phyloP scores from a whole-genome alignment of 37 sponge, comb jelly and placozoan genomes.

The Dysidea cf. avara region DNA sequence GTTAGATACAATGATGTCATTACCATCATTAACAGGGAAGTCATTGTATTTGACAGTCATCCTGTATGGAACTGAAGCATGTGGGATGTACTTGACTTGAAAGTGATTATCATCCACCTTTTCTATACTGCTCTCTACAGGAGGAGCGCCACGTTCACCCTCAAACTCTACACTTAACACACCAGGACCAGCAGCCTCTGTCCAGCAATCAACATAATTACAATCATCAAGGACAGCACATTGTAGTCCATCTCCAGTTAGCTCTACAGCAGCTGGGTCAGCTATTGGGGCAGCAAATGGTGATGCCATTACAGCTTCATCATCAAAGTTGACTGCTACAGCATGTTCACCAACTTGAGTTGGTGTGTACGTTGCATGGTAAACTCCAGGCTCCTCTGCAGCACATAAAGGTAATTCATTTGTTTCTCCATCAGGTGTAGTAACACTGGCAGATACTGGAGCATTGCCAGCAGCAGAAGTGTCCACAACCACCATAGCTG shows the following conservation, averaged over 20 bases:
- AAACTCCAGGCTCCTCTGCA: constrained; percentile 18
- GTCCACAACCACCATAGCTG: constrained; percentile 77
- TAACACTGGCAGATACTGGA: constrained; percentile 64
- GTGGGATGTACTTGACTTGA: constrained; percentile 60
- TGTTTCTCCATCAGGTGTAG: constrained; percentile 51
- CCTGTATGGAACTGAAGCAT: constrained; percentile 40
- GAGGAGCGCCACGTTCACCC: constrained; percentile 7
- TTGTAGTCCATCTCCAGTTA: constrained; percentile 64
- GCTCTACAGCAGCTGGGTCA: constrained; percentile 49
- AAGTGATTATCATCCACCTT: constrained; percentile 48
- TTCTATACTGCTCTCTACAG: constrained; percentile 21
- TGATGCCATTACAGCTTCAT: constrained; percentile 63
- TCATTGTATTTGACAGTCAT: constrained; percentile 37
- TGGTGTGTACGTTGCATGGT: too few species aligned
- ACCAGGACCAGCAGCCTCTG: constrained; percentile 80
- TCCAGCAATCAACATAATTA: constrained; percentile 51
- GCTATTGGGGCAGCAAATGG: constrained; percentile 75
- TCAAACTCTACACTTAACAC: constrained; percentile 25
- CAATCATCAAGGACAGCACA: constrained; percentile 49
- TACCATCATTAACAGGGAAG: constrained; percentile 29
- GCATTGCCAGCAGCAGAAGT: constrained; percentile 70
- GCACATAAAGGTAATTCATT: constrained; percentile 12
- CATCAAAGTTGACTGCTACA: constrained; percentile 76
- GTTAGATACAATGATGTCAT: constrained; percentile 37
- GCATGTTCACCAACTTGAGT: constrained; percentile 62